phyloP scores from a whole-genome alignment of 92 coral and sea anemone genomes.

The Heliopora coerulea region DNA sequence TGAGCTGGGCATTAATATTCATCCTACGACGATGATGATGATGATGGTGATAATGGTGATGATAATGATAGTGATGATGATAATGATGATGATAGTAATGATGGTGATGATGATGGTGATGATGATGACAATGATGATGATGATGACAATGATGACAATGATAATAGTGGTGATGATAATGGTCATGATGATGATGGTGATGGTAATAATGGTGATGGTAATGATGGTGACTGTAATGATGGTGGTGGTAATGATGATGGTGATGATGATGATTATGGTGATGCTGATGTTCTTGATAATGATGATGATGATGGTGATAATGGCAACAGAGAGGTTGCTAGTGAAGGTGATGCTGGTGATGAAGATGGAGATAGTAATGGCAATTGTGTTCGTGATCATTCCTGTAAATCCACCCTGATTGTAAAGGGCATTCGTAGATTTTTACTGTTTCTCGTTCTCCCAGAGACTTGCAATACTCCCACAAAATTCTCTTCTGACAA shows the following conservation, averaged over 20 bases:
- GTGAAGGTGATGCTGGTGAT: no score
- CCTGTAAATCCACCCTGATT: no score
- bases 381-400: no score
- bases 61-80: not conserved
- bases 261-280: not conserved
- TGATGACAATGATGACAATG: not conserved
- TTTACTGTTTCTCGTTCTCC: no score
- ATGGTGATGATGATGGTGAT: not conserved
- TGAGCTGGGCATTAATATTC: no score
- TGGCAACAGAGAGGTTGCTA: no score
- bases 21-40: not conserved
- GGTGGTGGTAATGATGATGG: conserved; percentile 3
- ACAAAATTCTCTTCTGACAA: no score
- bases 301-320: not conserved
- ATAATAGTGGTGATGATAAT: not conserved
- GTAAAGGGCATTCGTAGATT: no score
- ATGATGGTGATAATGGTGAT: not conserved
- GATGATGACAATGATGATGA: not conserved
- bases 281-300: not conserved
- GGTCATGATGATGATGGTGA: not conserved
- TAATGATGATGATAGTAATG: not conserved
- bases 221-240: not conserved
- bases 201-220: not conserved
- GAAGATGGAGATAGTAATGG: no score
- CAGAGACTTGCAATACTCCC: no score